These are phyloP conservation scores for Globodera ellingtonae DNA, from an alignment of 1,140 invertebrate species.

Conservation along the genomic window DNA sequence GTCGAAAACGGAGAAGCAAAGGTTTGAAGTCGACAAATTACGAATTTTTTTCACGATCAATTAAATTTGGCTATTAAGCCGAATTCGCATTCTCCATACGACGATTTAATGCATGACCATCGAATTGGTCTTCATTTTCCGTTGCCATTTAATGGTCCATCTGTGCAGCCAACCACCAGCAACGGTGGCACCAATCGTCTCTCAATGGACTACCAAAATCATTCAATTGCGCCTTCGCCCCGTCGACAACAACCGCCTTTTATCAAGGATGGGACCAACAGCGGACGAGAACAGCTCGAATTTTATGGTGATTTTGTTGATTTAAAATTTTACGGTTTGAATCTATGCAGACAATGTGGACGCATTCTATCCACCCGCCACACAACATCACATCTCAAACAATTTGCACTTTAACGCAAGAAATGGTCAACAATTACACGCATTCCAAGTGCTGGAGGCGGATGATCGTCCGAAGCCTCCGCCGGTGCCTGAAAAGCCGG, in stretches of 20 bases:
- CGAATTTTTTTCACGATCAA: neutral
- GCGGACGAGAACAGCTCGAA: neutral
- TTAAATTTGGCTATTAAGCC: constrained; percentile 17
- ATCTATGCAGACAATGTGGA: neutral
- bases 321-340: neutral
- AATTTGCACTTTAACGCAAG: neutral
- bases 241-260: constrained; percentile 1
- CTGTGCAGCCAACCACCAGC: constrained; percentile 6
- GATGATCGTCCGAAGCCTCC: constrained; percentile 25
- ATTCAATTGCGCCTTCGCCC: neutral
- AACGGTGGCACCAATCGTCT: constrained; percentile 8
- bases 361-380: neutral
- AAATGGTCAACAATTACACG: neutral
- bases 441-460: neutral
- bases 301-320: neutral
- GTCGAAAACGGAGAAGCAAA: neutral
- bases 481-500: constrained; percentile 36
- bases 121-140: neutral
- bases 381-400: neutral
- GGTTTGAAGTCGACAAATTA: neutral
- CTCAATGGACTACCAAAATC: constrained; percentile 3
- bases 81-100: constrained; percentile 31
- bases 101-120: constrained; percentile 12
- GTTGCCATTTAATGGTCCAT: neutral
- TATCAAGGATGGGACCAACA: neutral